Percentiles rank a stretch among this genome's conserved stretches.
phyloP scores from a whole-genome alignment of 2,888 invertebrate genomes.

The Athalia rosae region DNA sequence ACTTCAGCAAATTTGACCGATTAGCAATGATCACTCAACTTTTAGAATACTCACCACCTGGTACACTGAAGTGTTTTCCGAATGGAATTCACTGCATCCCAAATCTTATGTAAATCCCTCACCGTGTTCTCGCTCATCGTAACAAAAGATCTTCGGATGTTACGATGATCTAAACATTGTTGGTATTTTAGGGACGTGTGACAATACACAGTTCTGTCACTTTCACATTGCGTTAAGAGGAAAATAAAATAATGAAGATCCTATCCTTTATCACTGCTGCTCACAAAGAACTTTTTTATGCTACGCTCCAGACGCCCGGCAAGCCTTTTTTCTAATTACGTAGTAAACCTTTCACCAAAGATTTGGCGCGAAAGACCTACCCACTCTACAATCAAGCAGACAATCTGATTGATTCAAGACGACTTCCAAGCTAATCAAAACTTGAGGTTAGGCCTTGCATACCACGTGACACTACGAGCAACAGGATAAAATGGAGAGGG shows the following conservation, averaged over 20 bases:
- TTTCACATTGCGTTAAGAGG: too few relatives aligned
- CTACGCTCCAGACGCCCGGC: background rate
- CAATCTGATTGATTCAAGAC: background rate
- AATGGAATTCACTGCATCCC: slow-evolving; percentile 47
- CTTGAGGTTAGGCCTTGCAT: too few relatives aligned
- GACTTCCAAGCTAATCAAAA: too few relatives aligned
- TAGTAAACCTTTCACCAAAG: background rate
- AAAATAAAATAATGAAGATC: too few relatives aligned
- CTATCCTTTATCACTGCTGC: too few relatives aligned
- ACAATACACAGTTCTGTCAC: too few relatives aligned
- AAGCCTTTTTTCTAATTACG: background rate
- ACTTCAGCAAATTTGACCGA: background rate
- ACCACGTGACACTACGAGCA: too few relatives aligned
- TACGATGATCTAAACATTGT: background rate
- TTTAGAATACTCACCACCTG: slow-evolving; percentile 55
- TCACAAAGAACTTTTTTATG: background rate
- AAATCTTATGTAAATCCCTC: background rate
- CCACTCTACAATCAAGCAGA: too few relatives aligned
- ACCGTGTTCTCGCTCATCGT: background rate
- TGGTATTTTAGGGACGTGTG: too few relatives aligned
- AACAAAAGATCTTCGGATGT: background rate
- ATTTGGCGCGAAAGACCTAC: slow-evolving; percentile 24
- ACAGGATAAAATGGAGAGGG: too few relatives aligned
- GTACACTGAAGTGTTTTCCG: slow-evolving; percentile 51
- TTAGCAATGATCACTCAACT: background rate